A percentile compares a stretch with the other conserved stretches of the same genome.
Conservation (phyloP, 1,140 invertebrate genomes). For the Wasmannia auropunctata region DNA sequence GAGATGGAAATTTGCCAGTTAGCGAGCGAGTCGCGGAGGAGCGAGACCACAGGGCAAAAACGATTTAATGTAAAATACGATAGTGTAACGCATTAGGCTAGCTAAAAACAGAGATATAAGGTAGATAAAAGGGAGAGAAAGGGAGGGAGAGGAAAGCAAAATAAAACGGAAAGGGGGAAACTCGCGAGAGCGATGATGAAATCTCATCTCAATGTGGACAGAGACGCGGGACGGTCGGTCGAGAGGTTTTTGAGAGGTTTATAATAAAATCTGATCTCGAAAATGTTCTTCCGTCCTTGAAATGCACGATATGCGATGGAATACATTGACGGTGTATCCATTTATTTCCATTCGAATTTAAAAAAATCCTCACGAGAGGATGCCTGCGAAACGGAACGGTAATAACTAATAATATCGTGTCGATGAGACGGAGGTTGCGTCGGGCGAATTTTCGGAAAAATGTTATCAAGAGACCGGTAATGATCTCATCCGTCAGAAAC, state of each 20-base stretch:
- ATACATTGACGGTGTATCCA: background rate
- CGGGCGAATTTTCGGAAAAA: background rate
- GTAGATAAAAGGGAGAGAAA: slow-evolving; percentile 52
- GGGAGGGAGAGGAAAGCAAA: background rate
- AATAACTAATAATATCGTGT: background rate
- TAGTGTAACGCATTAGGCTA: slow-evolving; percentile 71
- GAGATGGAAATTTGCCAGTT: slow-evolving; percentile 23
- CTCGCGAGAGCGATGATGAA: slow-evolving; percentile 17
- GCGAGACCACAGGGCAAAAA: slow-evolving; percentile 72
- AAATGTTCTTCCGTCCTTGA: slow-evolving; percentile 14
- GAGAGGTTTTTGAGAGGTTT: slow-evolving; percentile 63
- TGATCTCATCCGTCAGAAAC: slow-evolving; percentile 65
- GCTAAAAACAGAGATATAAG: slow-evolving; percentile 72
- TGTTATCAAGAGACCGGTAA: slow-evolving; percentile 23
- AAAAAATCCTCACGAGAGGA: background rate
- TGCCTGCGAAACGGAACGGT: background rate
- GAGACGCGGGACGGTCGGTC: slow-evolving; percentile 49
- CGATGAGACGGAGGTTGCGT: background rate
- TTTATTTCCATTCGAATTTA: slow-evolving; percentile 31
- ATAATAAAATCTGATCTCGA: slow-evolving; percentile 19
- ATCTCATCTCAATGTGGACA: slow-evolving; percentile 51
- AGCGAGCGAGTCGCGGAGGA: slow-evolving; percentile 29
- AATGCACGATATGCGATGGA: background rate
- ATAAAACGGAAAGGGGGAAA: background rate
- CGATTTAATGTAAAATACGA: slow-evolving; percentile 74